Conservation (phyloP, 2,113 vertebrate species). For the Falco punctatus region DNA sequence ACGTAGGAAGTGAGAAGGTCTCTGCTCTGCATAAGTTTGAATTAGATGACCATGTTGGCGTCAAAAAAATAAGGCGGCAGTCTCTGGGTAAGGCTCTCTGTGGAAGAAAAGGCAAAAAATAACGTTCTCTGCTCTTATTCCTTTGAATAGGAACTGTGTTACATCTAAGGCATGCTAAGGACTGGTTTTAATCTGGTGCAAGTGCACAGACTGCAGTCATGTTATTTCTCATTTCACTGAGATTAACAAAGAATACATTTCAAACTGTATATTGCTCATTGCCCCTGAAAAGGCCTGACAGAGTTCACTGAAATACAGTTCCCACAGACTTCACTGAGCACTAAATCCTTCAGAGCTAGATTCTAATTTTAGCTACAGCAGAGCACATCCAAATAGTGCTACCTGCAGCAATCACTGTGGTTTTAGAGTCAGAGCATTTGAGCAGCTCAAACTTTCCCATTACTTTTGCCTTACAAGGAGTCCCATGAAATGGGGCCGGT, state of each 20-base stretch:
- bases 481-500: background rate
- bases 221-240: background rate
- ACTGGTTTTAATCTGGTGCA: background rate
- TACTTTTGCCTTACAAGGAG: rapidly evolving
- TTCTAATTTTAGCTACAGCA: background rate
- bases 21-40: background rate
- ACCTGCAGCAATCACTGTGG: background rate
- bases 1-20: rapidly evolving
- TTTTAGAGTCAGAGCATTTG: background rate
- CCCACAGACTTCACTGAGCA: background rate
- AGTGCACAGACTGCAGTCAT: background rate
- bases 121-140: background rate
- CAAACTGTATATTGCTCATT: background rate
- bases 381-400: background rate
- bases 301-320: background rate
- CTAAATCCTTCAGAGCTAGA: background rate
- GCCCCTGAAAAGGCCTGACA: background rate
- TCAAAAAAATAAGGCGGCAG: background rate
- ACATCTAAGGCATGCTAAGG: background rate
- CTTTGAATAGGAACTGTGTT: background rate
- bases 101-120: background rate
- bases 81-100: background rate
- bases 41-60: background rate
- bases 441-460: background rate
- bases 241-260: background rate